Evolutionary conservation across 92 coral and sea anemone species (phyloP).

Genomic region (Epizoanthus ramosus): DNA sequence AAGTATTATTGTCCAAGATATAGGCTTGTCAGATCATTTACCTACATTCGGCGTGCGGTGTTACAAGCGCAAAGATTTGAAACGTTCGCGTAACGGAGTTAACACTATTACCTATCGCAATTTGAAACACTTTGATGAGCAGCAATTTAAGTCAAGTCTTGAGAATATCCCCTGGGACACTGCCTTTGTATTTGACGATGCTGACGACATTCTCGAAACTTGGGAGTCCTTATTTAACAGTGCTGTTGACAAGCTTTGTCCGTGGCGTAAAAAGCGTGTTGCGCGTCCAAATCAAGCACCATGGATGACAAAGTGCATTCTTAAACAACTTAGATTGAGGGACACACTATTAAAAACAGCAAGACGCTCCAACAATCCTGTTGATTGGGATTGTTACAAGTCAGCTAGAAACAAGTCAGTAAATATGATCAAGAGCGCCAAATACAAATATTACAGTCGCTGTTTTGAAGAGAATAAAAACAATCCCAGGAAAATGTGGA

Average conservation of each 20-base stretch:
- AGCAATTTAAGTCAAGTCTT: constrained; percentile 49
- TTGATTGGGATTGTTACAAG: constrained; percentile 43
- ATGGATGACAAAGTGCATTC: constrained; percentile 67
- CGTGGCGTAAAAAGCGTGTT: constrained; percentile 76
- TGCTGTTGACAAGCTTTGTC: constrained; percentile 71
- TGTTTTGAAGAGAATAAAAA: constrained; percentile 36
- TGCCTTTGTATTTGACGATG: constrained; percentile 69
- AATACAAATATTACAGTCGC: constrained; percentile 34
- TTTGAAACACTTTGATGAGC: constrained; percentile 56
- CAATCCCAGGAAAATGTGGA: constrained; percentile 48
- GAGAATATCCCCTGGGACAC: constrained; percentile 68
- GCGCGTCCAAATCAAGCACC: constrained; percentile 60
- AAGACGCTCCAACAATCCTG: constrained; percentile 2
- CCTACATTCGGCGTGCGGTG: constrained; percentile 59
- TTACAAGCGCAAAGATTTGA: constrained; percentile 43
- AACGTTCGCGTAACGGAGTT: constrained; percentile 15
- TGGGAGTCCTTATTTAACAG: constrained; percentile 63
- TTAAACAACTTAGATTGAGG: constrained; percentile 46
- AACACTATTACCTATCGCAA: constrained; percentile 52
- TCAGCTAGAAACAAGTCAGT: constrained; percentile 43
- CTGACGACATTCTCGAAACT: constrained; percentile 60
- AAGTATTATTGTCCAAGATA: constrained; percentile 27
- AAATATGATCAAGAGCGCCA: constrained; percentile 36
- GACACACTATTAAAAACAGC: constrained; percentile 43
- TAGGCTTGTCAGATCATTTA: constrained; percentile 66